Evolutionary conservation across 2,113 vertebrate genomes (phyloP), one percentile per base, ranked within the genome.

Genomic region (Paradoxurus hermaphroditus): DNA sequence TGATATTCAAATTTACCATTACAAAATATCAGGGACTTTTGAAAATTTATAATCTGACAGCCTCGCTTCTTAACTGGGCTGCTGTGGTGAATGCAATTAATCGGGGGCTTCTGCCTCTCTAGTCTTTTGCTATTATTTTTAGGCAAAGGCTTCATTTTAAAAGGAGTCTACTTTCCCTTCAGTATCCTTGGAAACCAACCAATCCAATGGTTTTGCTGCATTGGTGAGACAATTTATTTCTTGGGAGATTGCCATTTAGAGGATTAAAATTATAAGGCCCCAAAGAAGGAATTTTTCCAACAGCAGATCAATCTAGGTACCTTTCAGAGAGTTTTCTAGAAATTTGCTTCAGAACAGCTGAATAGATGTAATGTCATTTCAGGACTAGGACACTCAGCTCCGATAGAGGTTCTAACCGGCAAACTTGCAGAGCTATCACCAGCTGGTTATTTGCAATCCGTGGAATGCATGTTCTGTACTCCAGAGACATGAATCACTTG

Each of bases 301-400:
- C 34, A 91, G 63, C 44, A 77, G 65, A 63, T 89, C 53, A 46
- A 59, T 63, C 29, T 59, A 34, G 12, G 34, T 53, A 72, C 2
- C 36, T 95, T 96, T 82, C 31, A 44, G 77, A 94, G 86, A 86
- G 31, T 90, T 95, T 95, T 98, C 97, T 91, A 94, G 97, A 97
- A 95, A 97, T 75, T 6, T 90, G 15, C 51, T 91, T 44, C 25
- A 85, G 86, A 82, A 84, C 6, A 83, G 36, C 53, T 94, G 85
- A 97, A 77, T 68, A 62, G 62, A 70, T 5, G 51, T 27, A 72
- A 56, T 25, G 31, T 75, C 65, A 41, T 82, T 56, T 67, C n/a
- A 65, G 82, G 78, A 23, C 68, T n/a, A 13, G 59, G 77, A 94
- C 75, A 44, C 36, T 39, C 36, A 25, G 87, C 62, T 5, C 77